Evolutionary conservation across 2,113 vertebrate species (phyloP).

Genomic region (Cephalopholis sonnerati): DNA sequence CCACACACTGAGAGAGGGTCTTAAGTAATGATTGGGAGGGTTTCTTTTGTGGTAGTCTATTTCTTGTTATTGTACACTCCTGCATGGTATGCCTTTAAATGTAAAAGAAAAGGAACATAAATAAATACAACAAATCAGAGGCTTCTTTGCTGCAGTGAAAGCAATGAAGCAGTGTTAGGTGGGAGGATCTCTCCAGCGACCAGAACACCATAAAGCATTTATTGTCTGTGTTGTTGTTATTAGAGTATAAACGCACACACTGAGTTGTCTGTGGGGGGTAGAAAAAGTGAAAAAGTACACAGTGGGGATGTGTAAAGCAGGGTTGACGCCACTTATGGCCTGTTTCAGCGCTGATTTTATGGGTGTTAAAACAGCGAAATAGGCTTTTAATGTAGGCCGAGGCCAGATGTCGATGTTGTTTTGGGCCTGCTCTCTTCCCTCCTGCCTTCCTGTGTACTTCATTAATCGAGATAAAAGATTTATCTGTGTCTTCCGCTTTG

Average conservation of each 20-base stretch:
- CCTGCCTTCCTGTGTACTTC: conserved; percentile 64
- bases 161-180: conserved; percentile 30
- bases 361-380: conserved; percentile 81
- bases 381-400: conserved; percentile 73
- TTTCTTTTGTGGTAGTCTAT: too few relatives aligned
- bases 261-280: conserved; percentile 45
- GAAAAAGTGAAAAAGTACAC: conserved; percentile 55
- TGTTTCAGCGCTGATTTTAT: conserved; percentile 78
- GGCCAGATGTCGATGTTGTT: conserved; percentile 75
- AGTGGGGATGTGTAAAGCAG: conserved; percentile 71
- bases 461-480: conserved; percentile 80
- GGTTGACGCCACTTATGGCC: conserved; percentile 56
- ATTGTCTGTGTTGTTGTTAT: conserved; percentile 69
- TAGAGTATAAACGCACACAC: conserved; percentile 43
- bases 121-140: not conserved
- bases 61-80: too few relatives aligned
- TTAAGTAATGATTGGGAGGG: too few relatives aligned
- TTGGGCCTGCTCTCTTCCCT: conserved; percentile 56
- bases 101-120: too few relatives aligned
- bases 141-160: conserved; percentile 22
- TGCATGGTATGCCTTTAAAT: too few relatives aligned
- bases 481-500: conserved; percentile 55
- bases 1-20: too few relatives aligned
- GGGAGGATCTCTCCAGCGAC: conserved; percentile 63
- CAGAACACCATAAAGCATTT: conserved; percentile 75